Evolutionary conservation across 2,888 invertebrate genomes (phyloP), one percentile per base, ranked within the genome.

Genomic region (Lithosia quadra): DNA sequence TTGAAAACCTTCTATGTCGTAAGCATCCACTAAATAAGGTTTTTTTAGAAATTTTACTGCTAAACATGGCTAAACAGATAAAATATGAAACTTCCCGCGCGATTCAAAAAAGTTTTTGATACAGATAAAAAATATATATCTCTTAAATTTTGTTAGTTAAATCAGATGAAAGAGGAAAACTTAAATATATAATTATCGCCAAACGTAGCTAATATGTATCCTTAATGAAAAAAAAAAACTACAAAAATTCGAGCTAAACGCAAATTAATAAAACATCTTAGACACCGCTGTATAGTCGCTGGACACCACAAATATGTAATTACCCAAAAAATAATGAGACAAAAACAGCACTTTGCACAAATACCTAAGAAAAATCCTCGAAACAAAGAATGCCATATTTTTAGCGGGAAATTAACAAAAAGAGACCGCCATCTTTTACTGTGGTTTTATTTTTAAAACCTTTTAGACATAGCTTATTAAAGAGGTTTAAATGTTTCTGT

Each of bases 381-480:
- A 71, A 77, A 68, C 56, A 64, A 81, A 71, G 65, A 74, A 77
- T 74, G 60, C 63, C 71, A 76, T 78, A 77, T 73, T 80, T 82
- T 80, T 72, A 67, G 28, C 68, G 73, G 61, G 73, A 80, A 79
- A 80, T 82, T 78, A 79, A 71, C 74, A 77, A 84, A 83, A 78
- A 66, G 65, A 64, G 43, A 59, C 74, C 70, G 73, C 73, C 68
- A 67, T 65, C 66, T 73, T 76, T 57, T 57, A n/a, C 18, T n/a
- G 33, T 22, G 34, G 34, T 49, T 36, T 75, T 70, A 79, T 80
- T 77, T 34, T 24, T 72, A 79, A 79, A 79, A 78, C 74, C 57
- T 63, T 75, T 83, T 82, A 83, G 86, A 88, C 83, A 83, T 75
- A 72, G 78, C 83, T 87, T 88, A 88, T 88, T 88, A 89, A 79